A percentile compares a stretch with the other conserved stretches of the same genome.
phyloP scores from a whole-genome alignment of 2,797 vertebrate genomes.

The Vultur gryphus region DNA sequence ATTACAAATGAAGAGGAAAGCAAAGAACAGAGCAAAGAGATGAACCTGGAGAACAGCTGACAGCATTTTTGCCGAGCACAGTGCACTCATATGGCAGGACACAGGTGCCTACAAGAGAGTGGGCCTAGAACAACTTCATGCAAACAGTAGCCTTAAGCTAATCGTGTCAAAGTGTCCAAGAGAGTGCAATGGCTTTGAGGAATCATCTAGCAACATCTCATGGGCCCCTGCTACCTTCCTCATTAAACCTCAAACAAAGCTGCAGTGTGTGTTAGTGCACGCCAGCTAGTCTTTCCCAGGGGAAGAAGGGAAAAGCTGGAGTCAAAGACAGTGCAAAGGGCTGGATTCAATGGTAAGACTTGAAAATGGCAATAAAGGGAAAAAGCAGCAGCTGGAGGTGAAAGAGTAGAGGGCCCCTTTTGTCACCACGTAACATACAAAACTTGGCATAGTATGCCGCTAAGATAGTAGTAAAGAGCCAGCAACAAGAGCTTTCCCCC shows the following conservation, averaged over 20 bases:
- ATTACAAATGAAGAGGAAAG: slow-evolving; percentile 29
- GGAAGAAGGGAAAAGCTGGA: slow-evolving; percentile 11
- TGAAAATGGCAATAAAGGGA: neutral
- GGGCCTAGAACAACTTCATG: slow-evolving; percentile 25
- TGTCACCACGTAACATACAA: neutral
- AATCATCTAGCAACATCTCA: slow-evolving; percentile 33
- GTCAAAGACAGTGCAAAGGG: slow-evolving; percentile 35
- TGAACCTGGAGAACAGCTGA: slow-evolving; percentile 32
- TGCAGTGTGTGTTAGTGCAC: slow-evolving; percentile 5
- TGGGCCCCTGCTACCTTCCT: slow-evolving; percentile 17
- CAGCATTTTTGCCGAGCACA: neutral
- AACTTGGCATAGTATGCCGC: neutral
- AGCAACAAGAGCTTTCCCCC: neutral
- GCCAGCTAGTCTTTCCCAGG: neutral
- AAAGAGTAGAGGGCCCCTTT: neutral
- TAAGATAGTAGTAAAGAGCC: neutral
- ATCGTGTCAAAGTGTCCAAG: slow-evolving; percentile 30
- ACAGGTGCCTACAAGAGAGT: slow-evolving; percentile 12
- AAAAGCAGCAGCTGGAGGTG: neutral
- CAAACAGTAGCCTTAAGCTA: slow-evolving; percentile 48
- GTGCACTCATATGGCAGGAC: slow-evolving; percentile 22
- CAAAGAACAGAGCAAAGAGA: neutral
- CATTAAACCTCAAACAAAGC: slow-evolving; percentile 46
- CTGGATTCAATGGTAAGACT: neutral
- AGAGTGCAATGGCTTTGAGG: slow-evolving; percentile 43